phyloP scores from a whole-genome alignment of 2,888 invertebrate genomes.

The Mylabris sibirica region DNA sequence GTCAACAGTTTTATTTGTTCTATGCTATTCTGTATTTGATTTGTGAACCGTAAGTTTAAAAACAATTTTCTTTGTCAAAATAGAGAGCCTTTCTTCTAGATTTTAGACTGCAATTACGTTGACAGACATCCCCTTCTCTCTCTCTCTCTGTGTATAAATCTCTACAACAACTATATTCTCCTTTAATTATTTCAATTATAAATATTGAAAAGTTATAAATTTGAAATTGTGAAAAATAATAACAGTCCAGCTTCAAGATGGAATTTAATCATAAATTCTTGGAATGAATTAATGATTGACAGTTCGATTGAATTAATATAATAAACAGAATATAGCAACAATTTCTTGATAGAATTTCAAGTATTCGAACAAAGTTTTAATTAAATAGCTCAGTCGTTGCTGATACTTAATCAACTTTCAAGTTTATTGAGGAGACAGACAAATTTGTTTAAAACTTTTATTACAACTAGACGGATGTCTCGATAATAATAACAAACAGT shows the following conservation, averaged over 20 bases:
- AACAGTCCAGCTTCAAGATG: neutral
- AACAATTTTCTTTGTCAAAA: constrained; percentile 31
- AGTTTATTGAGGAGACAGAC: constrained; percentile 37
- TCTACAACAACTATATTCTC: neutral
- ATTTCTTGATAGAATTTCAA: constrained; percentile 34
- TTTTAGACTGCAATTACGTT: neutral
- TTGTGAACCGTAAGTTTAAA: constrained; percentile 29
- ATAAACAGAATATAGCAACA: constrained; percentile 24
- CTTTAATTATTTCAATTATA: neutral
- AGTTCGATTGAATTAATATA: constrained; percentile 7
- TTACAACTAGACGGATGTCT: constrained; percentile 15
- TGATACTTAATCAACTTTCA: constrained; percentile 45
- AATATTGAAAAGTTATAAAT: neutral
- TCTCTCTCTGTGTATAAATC: no score
- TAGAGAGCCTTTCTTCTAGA: constrained; percentile 19
- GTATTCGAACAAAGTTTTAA: constrained; percentile 44
- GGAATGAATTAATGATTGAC: neutral
- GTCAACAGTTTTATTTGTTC: constrained; percentile 30
- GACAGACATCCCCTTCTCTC: neutral
- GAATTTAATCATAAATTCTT: neutral
- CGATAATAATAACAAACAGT: neutral
- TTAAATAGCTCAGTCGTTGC: constrained; percentile 44
- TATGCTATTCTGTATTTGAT: constrained; percentile 31
- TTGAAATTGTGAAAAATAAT: neutral
- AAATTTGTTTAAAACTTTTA: constrained; percentile 30